Evolutionary conservation across 1,140 invertebrate genomes (phyloP).

Genomic region (Trichonephila clavipes): DNA sequence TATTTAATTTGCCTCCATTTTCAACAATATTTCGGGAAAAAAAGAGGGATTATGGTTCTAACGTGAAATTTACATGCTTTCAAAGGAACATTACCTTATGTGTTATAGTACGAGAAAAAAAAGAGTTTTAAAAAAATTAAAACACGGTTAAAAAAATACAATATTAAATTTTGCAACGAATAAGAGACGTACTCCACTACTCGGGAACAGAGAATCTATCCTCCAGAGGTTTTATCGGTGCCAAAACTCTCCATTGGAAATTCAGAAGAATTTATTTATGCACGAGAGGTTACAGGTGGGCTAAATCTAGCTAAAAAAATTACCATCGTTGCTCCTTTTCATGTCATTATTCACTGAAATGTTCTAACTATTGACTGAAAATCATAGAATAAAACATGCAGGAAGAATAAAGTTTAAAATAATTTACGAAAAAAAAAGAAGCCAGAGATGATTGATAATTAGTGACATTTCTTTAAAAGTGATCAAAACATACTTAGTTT

Average conservation of each 20-base stretch:
- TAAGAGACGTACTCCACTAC: background rate
- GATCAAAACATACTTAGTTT: too few species aligned
- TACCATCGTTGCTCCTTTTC: background rate
- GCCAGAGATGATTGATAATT: background rate
- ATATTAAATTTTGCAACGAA: constrained; percentile 15
- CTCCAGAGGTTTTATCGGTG: background rate
- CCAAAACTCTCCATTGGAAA: background rate
- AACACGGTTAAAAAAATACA: background rate
- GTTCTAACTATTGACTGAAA: constrained; percentile 3
- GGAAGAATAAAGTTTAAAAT: background rate
- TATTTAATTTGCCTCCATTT: too few species aligned
- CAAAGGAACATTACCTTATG: too few species aligned
- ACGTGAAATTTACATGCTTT: too few species aligned
- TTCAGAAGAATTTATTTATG: constrained; percentile 57
- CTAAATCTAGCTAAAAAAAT: background rate
- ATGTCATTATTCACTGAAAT: constrained; percentile 14
- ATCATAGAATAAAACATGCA: constrained; percentile 17
- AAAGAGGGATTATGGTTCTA: too few species aligned
- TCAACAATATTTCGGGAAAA: too few species aligned
- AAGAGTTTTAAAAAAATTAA: background rate
- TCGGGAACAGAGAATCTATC: background rate
- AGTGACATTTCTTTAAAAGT: background rate
- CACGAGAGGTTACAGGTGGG: background rate
- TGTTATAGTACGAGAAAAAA: background rate
- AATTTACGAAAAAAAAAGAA: background rate